A percentile compares a stretch with the other conserved stretches of the same genome.
Conservation (phyloP, 2,113 vertebrate species). For the Tretioscincus oriximinensis region DNA sequence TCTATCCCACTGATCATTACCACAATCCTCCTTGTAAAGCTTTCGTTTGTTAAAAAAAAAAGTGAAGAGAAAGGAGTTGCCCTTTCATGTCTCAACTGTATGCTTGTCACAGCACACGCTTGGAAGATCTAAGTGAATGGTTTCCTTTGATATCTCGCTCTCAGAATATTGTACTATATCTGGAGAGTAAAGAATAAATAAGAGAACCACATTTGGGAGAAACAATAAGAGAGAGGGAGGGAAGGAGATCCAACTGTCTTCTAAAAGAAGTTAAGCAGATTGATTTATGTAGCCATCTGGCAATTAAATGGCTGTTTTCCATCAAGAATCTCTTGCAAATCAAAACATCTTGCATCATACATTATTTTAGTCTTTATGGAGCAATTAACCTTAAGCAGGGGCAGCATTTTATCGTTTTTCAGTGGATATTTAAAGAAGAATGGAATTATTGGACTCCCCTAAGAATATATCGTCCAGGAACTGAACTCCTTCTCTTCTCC, state of each 20-base stretch:
- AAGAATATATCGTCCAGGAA: neutral
- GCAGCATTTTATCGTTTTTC: neutral
- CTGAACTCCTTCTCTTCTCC: too few relatives aligned
- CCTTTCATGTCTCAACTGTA: slow-evolving; percentile 42
- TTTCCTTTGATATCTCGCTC: slow-evolving; percentile 55
- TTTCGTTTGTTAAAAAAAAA: slow-evolving; percentile 34
- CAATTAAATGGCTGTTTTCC: neutral
- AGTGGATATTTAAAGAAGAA: slow-evolving; percentile 13
- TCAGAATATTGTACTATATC: slow-evolving; percentile 26
- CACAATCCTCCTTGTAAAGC: neutral
- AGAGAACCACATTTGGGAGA: neutral
- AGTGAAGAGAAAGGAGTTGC: slow-evolving; percentile 22
- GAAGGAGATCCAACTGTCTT: neutral
- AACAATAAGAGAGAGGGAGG: neutral
- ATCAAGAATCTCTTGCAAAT: accelerated
- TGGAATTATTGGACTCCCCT: slow-evolving; percentile 5
- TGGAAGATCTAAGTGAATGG: slow-evolving; percentile 55
- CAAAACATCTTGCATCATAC: neutral
- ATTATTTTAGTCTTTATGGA: slow-evolving; percentile 14
- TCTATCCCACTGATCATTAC: slow-evolving; percentile 21
- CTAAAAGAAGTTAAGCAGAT: slow-evolving; percentile 3
- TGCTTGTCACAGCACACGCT: slow-evolving; percentile 30
- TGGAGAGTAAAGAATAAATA: slow-evolving; percentile 37
- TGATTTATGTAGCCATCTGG: neutral
- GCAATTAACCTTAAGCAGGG: neutral